These are phyloP conservation scores for Volucella zonaria DNA, from an alignment of 2,888 invertebrate species.

Conservation along the genomic window DNA sequence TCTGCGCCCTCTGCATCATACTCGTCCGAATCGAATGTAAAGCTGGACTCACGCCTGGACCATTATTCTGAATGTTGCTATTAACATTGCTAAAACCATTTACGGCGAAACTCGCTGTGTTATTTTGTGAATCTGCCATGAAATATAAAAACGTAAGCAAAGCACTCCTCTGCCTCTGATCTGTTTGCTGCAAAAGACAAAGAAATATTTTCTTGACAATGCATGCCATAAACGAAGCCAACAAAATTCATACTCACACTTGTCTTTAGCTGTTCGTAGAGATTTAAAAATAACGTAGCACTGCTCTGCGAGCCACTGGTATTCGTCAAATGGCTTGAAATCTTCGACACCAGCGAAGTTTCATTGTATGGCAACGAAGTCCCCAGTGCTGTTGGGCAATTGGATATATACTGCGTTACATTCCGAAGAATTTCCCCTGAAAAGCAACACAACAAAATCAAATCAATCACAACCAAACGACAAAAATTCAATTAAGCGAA, in stretches of 20 bases:
- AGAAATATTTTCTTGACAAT: neutral
- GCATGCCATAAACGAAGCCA: neutral
- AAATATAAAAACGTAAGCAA: slow-evolving; percentile 84
- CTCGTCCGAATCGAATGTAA: slow-evolving; percentile 74
- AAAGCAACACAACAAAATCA: slow-evolving; percentile 60
- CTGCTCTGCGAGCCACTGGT: slow-evolving; percentile 73
- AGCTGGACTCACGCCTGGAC: slow-evolving; percentile 67
- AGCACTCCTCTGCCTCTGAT: slow-evolving; percentile 85
- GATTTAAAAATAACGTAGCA: slow-evolving; percentile 77
- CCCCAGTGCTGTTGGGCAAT: slow-evolving; percentile 77
- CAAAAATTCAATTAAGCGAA: slow-evolving; percentile 29
- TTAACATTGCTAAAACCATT: slow-evolving; percentile 71
- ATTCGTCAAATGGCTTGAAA: slow-evolving; percentile 76
- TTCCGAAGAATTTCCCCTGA: slow-evolving; percentile 77
- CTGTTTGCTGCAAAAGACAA: slow-evolving; percentile 83
- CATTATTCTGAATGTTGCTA: slow-evolving; percentile 34
- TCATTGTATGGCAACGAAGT: slow-evolving; percentile 78
- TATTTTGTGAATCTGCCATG: slow-evolving; percentile 77
- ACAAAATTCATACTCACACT: slow-evolving; percentile 75
- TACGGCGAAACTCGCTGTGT: slow-evolving; percentile 47
- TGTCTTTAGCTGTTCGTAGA: slow-evolving; percentile 78
- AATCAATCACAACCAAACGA: slow-evolving; percentile 6
- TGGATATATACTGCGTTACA: slow-evolving; percentile 78
- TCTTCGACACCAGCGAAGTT: slow-evolving; percentile 77
- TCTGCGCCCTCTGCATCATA: slow-evolving; percentile 69